These are phyloP conservation scores for Oxyscelio sp. DNA, from an alignment of 2,888 invertebrate species.

Conservation along the genomic window DNA sequence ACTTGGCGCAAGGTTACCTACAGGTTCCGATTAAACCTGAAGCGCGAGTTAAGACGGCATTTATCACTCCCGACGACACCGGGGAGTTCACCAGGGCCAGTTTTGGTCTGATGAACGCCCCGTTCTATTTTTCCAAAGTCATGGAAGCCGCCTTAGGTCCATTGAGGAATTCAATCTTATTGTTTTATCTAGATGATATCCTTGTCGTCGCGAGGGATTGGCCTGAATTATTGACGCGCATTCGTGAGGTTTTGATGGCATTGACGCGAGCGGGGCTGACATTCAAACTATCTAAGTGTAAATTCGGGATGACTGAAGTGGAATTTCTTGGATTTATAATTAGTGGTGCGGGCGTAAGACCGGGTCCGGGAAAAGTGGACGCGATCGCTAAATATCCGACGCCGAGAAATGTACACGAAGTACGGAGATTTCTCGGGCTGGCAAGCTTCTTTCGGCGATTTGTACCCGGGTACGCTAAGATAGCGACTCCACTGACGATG, in stretches of 20 bases:
- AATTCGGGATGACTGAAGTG: not conserved
- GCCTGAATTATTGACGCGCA: too few relatives aligned
- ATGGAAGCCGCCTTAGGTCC: slow-evolving; percentile 4
- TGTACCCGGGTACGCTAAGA: not conserved
- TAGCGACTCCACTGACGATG: not conserved
- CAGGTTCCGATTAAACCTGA: slow-evolving; percentile 1
- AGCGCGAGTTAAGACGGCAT: slow-evolving; percentile 4
- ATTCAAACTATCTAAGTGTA: not conserved
- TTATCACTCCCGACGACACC: not conserved
- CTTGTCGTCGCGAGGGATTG: not conserved
- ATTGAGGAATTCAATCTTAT: not conserved
- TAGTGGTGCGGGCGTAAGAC: not conserved
- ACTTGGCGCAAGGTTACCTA: too few relatives aligned
- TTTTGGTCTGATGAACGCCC: slow-evolving; percentile 1
- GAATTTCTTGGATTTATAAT: not conserved
- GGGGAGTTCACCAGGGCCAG: not conserved
- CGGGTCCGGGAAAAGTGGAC: not conserved
- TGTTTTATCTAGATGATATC: slow-evolving; percentile 6
- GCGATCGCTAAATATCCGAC: not conserved
- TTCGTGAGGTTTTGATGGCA: not conserved
- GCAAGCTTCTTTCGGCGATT: not conserved
- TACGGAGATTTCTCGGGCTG: not conserved
- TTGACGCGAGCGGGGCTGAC: not conserved
- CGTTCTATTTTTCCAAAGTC: not conserved
- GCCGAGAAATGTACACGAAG: not conserved